These are phyloP conservation scores for Sylvilagus floridanus DNA, from an alignment of 2,797 vertebrate species.

Conservation along the genomic window DNA sequence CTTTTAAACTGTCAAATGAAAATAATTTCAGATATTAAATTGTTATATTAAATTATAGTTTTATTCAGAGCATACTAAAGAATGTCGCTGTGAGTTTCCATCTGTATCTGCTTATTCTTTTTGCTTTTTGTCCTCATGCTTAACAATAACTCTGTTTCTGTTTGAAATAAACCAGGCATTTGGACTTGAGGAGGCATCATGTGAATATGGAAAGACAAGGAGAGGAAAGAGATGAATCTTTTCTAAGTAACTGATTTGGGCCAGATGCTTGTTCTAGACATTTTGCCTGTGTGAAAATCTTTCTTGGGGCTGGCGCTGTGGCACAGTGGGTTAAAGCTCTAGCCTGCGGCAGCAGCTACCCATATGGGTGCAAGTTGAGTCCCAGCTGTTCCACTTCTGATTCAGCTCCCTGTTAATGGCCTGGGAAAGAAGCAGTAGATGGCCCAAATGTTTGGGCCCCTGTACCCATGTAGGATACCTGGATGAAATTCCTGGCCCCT, in stretches of 20 bases:
- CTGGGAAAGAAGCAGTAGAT: too few relatives aligned
- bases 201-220: neutral
- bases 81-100: neutral
- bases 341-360: too few relatives aligned
- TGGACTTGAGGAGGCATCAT: constrained; percentile 26
- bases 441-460: too few relatives aligned
- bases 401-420: too few relatives aligned
- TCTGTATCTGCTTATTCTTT: constrained; percentile 43
- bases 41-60: neutral
- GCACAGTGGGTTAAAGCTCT: too few relatives aligned
- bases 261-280: neutral
- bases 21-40: constrained; percentile 43
- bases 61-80: neutral
- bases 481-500: too few relatives aligned
- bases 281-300: neutral
- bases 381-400: too few relatives aligned
- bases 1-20: constrained; percentile 11
- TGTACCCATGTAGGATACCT: too few relatives aligned
- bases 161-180: constrained; percentile 25
- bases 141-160: neutral
- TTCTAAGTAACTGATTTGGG: neutral
- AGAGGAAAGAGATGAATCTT: constrained; percentile 8
- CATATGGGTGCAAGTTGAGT: too few relatives aligned
- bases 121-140: neutral
- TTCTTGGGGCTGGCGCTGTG: too few relatives aligned